Evolutionary conservation across 2,113 vertebrate species (phyloP).

Genomic region (Phalacrocorax pelagicus): DNA sequence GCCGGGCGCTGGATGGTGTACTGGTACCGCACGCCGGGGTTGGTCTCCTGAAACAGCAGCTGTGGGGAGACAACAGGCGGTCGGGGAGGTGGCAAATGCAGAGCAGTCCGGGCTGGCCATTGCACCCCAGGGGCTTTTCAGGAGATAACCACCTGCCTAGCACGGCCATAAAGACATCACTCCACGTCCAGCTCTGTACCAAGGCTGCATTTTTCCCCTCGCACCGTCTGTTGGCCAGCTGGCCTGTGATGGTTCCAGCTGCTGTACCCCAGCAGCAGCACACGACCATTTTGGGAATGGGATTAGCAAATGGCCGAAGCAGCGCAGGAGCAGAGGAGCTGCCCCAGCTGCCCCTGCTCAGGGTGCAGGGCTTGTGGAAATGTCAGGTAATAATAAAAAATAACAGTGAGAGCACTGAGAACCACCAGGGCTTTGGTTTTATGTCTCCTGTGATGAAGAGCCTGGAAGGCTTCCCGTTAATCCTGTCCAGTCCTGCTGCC

Average conservation of each 20-base stretch:
- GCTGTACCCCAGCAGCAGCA: neutral
- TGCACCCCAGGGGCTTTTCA: neutral
- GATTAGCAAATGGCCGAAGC: no score
- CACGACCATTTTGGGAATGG: accelerated
- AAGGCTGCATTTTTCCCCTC: no score
- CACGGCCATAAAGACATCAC: accelerated
- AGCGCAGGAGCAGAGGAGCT: neutral
- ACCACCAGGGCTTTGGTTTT: neutral
- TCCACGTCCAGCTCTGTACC: neutral
- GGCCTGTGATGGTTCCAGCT: no score
- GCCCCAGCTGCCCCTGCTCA: neutral
- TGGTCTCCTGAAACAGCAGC: conserved; percentile 94
- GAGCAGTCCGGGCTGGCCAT: accelerated
- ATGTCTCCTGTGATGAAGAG: neutral
- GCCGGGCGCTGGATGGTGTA: conserved; percentile 85
- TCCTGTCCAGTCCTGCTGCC: neutral
- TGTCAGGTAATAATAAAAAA: neutral
- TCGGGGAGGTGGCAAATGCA: neutral
- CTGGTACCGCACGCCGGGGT: conserved; percentile 90
- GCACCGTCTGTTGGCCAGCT: no score
- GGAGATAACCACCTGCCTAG: neutral
- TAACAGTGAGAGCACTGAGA: neutral
- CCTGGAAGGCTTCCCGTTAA: neutral
- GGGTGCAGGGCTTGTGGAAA: neutral
- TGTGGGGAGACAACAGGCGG: neutral